These are phyloP conservation scores for Conops quadrifasciatus DNA, from an alignment of 2,888 invertebrate genomes.

Conservation along the genomic window DNA sequence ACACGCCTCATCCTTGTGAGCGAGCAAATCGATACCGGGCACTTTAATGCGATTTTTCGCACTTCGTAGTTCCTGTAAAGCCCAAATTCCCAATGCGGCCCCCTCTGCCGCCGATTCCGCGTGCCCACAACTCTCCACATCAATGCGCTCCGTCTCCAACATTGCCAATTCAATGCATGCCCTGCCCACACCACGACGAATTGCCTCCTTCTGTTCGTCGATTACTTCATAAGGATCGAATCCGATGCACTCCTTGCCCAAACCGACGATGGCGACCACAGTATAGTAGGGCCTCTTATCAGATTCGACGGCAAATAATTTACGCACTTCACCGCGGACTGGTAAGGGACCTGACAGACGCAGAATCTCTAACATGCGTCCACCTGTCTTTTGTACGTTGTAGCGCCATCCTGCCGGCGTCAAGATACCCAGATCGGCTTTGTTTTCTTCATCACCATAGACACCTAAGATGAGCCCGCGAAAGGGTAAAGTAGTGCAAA, in stretches of 20 bases:
- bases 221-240: conserved; percentile 75
- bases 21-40: conserved; percentile 64
- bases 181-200: conserved; percentile 74
- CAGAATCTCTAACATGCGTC: conserved; percentile 69
- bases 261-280: conserved; percentile 77
- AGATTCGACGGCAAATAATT: conserved; percentile 73
- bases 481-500: conserved; percentile 59
- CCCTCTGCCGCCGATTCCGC: conserved; percentile 85
- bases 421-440: conserved; percentile 68
- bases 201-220: conserved; percentile 79
- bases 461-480: conserved; percentile 72
- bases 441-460: conserved; percentile 70
- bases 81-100: conserved; percentile 73
- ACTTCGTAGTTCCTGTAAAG: conserved; percentile 69
- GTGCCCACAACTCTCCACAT: conserved; percentile 77
- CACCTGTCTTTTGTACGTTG: conserved; percentile 67
- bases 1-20: conserved; percentile 72
- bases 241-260: conserved; percentile 75
- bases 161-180: conserved; percentile 70
- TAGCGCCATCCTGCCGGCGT: conserved; percentile 72
- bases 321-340: conserved; percentile 68
- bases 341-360: conserved; percentile 67
- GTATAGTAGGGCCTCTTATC: conserved; percentile 66
- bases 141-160: conserved; percentile 69
- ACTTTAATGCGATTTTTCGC: conserved; percentile 52